Evolutionary conservation across 1,140 invertebrate genomes (phyloP).

Genomic region (Drosophila bifasciata): DNA sequence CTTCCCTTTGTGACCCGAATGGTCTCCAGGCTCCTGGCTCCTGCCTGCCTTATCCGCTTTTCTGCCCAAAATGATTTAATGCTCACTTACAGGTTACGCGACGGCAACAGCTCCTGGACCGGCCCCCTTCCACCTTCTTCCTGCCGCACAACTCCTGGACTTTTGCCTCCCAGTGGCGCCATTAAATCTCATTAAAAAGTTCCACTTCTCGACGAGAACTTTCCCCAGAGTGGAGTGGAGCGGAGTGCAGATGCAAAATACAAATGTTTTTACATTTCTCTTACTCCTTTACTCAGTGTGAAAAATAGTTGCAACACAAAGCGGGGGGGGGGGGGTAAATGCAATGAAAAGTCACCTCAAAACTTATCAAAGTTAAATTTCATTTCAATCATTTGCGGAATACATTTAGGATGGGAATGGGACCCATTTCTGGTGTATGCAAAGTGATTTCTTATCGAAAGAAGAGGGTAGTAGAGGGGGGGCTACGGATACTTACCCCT

Average conservation of each 20-base stretch:
- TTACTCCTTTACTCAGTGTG: background rate
- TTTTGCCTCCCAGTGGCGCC: slow-evolving; percentile 63
- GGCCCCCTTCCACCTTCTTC: slow-evolving; percentile 1
- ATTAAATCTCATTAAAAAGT: slow-evolving; percentile 81
- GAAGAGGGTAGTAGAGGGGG: background rate
- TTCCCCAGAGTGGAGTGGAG: background rate
- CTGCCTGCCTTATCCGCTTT: slow-evolving; percentile 61
- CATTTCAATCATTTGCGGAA: too few species aligned
- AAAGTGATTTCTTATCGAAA: background rate
- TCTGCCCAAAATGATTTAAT: slow-evolving; percentile 70
- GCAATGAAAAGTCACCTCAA: slow-evolving; percentile 31
- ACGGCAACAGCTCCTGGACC: slow-evolving; percentile 43
- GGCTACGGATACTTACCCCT: too few species aligned
- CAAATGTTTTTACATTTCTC: slow-evolving; percentile 68
- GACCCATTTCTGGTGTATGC: too few species aligned
- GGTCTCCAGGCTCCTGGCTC: slow-evolving; percentile 47
- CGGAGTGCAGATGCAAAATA: slow-evolving; percentile 57
- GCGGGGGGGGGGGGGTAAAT: too few species aligned
- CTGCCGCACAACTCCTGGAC: slow-evolving; percentile 37
- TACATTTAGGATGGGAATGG: background rate
- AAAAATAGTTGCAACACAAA: slow-evolving; percentile 41
- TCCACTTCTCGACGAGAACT: slow-evolving; percentile 30
- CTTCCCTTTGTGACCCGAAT: slow-evolving; percentile 1
- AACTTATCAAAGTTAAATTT: slow-evolving; percentile 30
- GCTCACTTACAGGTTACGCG: slow-evolving; percentile 62